Percentiles rank a stretch among this genome's conserved stretches.
These are phyloP conservation scores for Diorhabda elongata DNA, from an alignment of 1,140 invertebrate genomes.

Conservation along the genomic window DNA sequence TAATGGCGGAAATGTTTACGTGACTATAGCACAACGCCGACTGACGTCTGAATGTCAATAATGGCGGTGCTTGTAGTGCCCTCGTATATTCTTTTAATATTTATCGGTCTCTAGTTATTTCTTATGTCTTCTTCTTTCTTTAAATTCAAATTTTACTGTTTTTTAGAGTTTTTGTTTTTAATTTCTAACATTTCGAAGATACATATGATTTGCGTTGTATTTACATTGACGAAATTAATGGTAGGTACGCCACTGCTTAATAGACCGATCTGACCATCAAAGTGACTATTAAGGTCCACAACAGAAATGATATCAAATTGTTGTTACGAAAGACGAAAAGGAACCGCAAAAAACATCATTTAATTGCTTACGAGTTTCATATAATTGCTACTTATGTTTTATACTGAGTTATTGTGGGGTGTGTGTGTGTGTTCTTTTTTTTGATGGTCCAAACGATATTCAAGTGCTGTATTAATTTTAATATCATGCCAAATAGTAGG, in stretches of 20 bases:
- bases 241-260: background rate
- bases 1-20: too few species aligned
- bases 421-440: background rate
- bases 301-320: background rate
- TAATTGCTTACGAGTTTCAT: background rate
- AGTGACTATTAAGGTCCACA: background rate
- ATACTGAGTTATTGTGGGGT: background rate
- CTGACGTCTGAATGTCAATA: too few species aligned
- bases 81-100: too few species aligned
- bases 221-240: too few species aligned
- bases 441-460: background rate
- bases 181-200: too few species aligned
- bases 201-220: too few species aligned
- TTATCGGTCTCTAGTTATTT: too few species aligned
- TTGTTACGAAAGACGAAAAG: background rate
- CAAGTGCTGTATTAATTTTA: background rate
- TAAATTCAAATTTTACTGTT: too few species aligned
- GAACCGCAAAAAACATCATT: background rate
- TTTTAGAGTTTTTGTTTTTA: too few species aligned
- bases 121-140: too few species aligned
- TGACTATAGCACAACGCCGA: too few species aligned
- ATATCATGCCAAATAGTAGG: background rate
- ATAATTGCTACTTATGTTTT: background rate
- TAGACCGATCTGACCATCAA: background rate
- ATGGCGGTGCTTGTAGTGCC: too few species aligned